Evolutionary conservation across 1,140 invertebrate genomes (phyloP).

Genomic region (Cydia strobilella): DNA sequence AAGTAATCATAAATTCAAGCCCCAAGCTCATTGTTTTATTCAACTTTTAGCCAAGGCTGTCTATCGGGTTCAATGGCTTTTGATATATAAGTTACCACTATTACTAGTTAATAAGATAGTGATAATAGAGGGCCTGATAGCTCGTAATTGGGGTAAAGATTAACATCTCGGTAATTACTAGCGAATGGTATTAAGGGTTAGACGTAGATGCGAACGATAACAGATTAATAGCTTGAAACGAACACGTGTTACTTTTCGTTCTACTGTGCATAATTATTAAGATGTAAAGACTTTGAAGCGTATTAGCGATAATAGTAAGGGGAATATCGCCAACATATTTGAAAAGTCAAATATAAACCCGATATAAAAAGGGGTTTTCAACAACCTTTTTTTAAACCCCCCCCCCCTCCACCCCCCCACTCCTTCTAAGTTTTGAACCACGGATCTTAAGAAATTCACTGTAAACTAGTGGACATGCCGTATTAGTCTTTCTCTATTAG

Average conservation of each 20-base stretch:
- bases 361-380: too few species aligned
- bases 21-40: not conserved
- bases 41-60: not conserved
- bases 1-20: not conserved
- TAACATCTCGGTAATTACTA: not conserved
- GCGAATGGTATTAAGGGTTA: not conserved
- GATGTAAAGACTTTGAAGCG: too few species aligned
- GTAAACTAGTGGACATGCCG: too few species aligned
- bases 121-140: not conserved
- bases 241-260: not conserved
- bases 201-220: conserved; percentile 1
- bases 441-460: too few species aligned
- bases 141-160: not conserved
- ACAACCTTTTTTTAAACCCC: too few species aligned
- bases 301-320: too few species aligned
- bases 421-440: too few species aligned
- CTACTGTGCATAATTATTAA: not conserved
- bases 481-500: too few species aligned
- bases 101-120: not conserved
- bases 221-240: not conserved
- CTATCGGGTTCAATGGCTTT: not conserved
- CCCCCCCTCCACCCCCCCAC: too few species aligned
- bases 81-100: not conserved
- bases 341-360: too few species aligned
- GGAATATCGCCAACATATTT: too few species aligned